Evolutionary conservation across 2,888 invertebrate genomes (phyloP), one percentile per base, ranked within the genome.

Genomic region (Diaprepes abbreviatus): DNA sequence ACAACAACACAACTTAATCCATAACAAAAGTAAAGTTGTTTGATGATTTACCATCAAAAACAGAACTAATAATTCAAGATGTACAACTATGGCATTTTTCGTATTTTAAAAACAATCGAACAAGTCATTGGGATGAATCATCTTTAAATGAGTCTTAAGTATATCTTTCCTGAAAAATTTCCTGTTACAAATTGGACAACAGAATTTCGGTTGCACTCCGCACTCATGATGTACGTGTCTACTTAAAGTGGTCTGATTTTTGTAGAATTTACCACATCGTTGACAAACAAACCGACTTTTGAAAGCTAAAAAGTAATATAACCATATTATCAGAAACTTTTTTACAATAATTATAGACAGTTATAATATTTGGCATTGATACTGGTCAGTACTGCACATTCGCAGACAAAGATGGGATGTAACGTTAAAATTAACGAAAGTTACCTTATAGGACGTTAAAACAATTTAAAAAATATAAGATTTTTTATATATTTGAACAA

Each of bases 221-320:
- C 77, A 77, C 50, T 76, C 75, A 55, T 71, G 75, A 40, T 73
- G 75, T 10, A 70, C 59, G 67, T 79, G 79, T 54, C 74, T 74
- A 14, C 63, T 60, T n/a, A 79, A 50, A 31, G 74, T 76, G 1
- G 70, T 62, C 60, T 73, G 75, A 54, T 76, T 74, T 21, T 69
- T 76, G 69, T 77, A 79, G 4, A 36, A 28, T 60, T 73, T 76
- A 4, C 59, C 50, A 68, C 78, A 78, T 6, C 40, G 21, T 7
- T 38, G 45, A n/a, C 21, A 21, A 10, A 9, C 21, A 9, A 21
- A 45, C n/a, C 2, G 21, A 21, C 9, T n/a, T 45, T n/a, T 21
- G 1, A 7, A 21, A 21, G n/a, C 45, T 45, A 21, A 16, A 40
- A 40, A 40, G 6, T 16, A 38, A 38, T 17, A 40, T 9, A 7